Evolutionary conservation across 2,113 vertebrate genomes (phyloP).

Genomic region (Calonectris borealis): DNA sequence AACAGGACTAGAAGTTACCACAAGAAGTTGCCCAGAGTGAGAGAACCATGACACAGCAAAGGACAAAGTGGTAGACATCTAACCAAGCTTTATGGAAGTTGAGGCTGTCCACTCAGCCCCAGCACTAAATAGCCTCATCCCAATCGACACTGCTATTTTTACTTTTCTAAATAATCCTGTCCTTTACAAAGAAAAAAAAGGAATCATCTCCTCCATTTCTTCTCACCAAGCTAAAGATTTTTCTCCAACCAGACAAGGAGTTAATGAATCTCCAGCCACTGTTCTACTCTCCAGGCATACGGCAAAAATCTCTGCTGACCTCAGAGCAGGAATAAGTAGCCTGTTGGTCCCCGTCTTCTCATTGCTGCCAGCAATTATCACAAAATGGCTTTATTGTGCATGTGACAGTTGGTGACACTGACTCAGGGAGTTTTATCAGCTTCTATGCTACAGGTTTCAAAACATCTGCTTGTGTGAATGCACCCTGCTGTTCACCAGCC

Average conservation of each 20-base stretch:
- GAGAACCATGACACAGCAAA: background rate
- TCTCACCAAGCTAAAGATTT: background rate
- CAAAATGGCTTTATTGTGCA: background rate
- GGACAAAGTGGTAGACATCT: background rate
- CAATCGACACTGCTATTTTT: background rate
- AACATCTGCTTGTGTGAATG: background rate
- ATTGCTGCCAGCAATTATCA: background rate
- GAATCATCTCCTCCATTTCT: background rate
- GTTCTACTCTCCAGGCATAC: background rate
- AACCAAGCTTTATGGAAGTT: background rate
- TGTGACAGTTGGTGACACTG: background rate
- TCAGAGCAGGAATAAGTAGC: background rate
- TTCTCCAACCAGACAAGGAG: background rate
- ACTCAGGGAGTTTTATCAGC: background rate
- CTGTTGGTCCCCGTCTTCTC: background rate
- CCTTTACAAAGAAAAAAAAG: background rate
- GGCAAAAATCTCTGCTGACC: background rate
- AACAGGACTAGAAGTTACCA: accelerated
- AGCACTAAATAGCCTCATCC: background rate
- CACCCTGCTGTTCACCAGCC: background rate
- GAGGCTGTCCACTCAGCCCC: background rate
- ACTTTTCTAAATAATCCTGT: background rate
- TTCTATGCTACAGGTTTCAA: background rate
- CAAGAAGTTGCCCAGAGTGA: background rate
- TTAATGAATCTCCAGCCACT: background rate